phyloP scores from a whole-genome alignment of 2,797 vertebrate species.

The Hafferia zeledoni region DNA sequence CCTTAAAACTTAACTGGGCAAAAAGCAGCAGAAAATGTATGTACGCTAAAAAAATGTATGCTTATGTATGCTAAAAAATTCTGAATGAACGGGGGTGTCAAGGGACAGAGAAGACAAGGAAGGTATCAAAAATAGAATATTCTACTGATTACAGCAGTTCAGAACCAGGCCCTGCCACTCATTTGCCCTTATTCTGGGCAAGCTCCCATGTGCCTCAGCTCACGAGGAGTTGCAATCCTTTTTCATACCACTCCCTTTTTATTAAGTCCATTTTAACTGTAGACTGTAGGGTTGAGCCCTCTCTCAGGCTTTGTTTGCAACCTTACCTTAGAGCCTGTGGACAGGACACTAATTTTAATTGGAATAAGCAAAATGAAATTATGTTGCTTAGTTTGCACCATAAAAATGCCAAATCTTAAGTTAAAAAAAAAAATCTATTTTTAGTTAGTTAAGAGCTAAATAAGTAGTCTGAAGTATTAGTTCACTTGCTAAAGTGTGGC shows the following conservation, averaged over 20 bases:
- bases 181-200: conserved; percentile 28
- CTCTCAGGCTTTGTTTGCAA: not conserved
- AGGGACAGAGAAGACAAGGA: conserved; percentile 58
- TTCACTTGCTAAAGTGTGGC: not conserved
- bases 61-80: conserved; percentile 68
- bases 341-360: not conserved
- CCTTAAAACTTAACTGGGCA: conserved; percentile 2
- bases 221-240: not conserved
- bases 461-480: not conserved
- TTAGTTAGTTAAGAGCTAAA: not conserved
- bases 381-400: not conserved
- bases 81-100: not conserved
- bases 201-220: not conserved
- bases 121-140: conserved; percentile 63
- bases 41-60: conserved; percentile 11
- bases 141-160: conserved; percentile 55
- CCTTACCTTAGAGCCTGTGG: not conserved
- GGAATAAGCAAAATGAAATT: not conserved
- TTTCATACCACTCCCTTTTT: not conserved
- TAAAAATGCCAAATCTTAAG: not conserved
- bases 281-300: not conserved
- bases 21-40: conserved; percentile 25
- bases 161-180: conserved; percentile 42
- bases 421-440: not conserved
- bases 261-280: not conserved